Evolutionary conservation across 2,113 vertebrate genomes (phyloP), one percentile per base, ranked within the genome.

Genomic region (Alexandromys fortis): DNA sequence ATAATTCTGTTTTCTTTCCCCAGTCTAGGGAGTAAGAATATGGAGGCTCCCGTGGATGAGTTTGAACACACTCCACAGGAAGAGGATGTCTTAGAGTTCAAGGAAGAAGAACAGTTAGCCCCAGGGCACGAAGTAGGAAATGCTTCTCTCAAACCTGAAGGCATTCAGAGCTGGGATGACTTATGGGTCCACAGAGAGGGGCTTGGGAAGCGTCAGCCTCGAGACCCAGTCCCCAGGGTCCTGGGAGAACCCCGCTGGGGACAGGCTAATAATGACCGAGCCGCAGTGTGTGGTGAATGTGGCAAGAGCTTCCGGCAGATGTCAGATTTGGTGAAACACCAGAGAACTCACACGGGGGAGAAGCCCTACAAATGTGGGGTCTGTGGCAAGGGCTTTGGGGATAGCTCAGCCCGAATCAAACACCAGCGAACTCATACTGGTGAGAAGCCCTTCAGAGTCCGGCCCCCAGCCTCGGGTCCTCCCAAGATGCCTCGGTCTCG

Each of bases 11-110:
- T 94, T 96, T 97, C 58, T 96, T 72, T 96, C 67, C 49, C n/a
- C 72, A 96, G 90, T 91, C 63, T 96, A 76, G 96, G 92, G 45
- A 91, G 78, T 94, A 93, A 96, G 93, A 95, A 85, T 17, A 89
- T 87, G 52, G 91, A 85, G 86, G 73, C 90, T 61, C 76, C 95
- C 92, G 82, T 65, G 0, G 86, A 86, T 72, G 94, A 94, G 22
- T 96, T 96, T 89, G 86, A 93, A 68, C 96, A 35, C 5, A 28
- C 79, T 38, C 67, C 96, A 49, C 93, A 96, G 98, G 97, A 96
- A 97, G 97, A 94, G 97, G 98, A 38, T 99, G 98, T 97, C 98
- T 98, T 98, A 98, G 99, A 91, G 13, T 78, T 92, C 68, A 92
- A 95, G 89, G 95, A 98, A 98, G 98, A 98, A 12, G 98, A 90